Percentiles rank a stretch among this genome's conserved stretches.
Evolutionary conservation across 1,140 invertebrate species (phyloP).

Genomic region (Drosophila pachea): DNA sequence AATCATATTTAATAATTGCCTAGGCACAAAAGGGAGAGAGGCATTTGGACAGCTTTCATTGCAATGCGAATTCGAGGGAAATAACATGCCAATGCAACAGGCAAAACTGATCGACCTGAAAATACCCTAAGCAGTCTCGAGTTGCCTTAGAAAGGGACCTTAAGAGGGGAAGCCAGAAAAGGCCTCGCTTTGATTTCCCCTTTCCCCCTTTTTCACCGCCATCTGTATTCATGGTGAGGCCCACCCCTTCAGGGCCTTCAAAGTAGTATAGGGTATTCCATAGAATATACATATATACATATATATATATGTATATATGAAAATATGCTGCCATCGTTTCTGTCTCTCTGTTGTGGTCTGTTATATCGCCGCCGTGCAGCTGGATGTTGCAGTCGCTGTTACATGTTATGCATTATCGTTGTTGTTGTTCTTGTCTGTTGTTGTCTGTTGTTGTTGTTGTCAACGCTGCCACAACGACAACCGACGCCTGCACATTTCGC

Average conservation of each 20-base stretch:
- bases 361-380: conserved; percentile 30
- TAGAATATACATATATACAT: too few species aligned
- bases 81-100: conserved; percentile 20
- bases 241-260: too few species aligned
- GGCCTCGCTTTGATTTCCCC: too few species aligned
- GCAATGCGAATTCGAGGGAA: conserved; percentile 22
- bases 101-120: background rate
- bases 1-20: conserved; percentile 32
- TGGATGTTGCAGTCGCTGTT: conserved; percentile 12
- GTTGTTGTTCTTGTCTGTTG: background rate
- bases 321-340: background rate
- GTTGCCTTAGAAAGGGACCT: too few species aligned
- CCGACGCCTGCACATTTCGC: conserved; percentile 37
- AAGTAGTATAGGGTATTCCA: too few species aligned
- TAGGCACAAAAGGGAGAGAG: background rate
- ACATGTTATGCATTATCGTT: conserved; percentile 2
- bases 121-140: too few species aligned
- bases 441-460: conserved; percentile 25
- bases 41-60: background rate
- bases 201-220: too few species aligned
- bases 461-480: conserved; percentile 36
- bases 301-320: too few species aligned
- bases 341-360: conserved; percentile 31
- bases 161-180: too few species aligned
- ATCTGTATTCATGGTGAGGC: too few species aligned